Base-by-base conservation (phyloP, 2,113 vertebrate species). In the Galemys pyrenaicus region DNA sequence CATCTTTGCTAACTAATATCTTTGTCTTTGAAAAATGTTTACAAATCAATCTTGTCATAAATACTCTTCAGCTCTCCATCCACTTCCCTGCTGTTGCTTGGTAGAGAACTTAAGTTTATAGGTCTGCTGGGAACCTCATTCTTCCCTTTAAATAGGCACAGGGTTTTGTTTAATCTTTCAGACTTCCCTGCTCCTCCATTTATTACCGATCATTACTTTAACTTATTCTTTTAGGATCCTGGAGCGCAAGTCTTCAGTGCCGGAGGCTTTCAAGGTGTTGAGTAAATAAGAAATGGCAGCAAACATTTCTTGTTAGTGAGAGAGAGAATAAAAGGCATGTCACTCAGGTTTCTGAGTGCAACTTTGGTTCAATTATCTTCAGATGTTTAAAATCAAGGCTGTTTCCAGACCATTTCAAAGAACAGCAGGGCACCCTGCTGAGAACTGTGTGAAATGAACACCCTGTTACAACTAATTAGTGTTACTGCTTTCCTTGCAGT, bases 361-460 rank as follows among this genome's bases (percentile, higher is more conserved):
- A 87, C 97, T 98, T 97, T 87, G 83, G 96, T 95, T 96, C 86
- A 97, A 96, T 94, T 97, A 96, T 97, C 96, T 95, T 97, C 97
- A 97, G 94, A 95, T 95, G 86, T 95, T 96, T 24, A 68, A 96
- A 94, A 97, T 97, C 92, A 97, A 95, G 96, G 94, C 96, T 49
- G 93, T 97, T 97, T 97, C 97, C 96, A 97, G 96, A 95, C 89
- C 96, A 96, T 97, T 97, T 97, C 96, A 97, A 97, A 97, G 97
- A 95, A 94, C 9, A 79, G 94, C 93, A 95, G 94, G 92, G 84
- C 71, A 46, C 49, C 96, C 94, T 96, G 96, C 97, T 97, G 96
- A 95, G 97, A 95, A 77, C 95, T 95, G 96, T 95, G 96, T 96
- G 97, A 97, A 97, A 96, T 96, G 96, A 96, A 97, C 96, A 97